Evolutionary conservation across 2,797 vertebrate species (phyloP).

Genomic region (Megaceryle alcyon): DNA sequence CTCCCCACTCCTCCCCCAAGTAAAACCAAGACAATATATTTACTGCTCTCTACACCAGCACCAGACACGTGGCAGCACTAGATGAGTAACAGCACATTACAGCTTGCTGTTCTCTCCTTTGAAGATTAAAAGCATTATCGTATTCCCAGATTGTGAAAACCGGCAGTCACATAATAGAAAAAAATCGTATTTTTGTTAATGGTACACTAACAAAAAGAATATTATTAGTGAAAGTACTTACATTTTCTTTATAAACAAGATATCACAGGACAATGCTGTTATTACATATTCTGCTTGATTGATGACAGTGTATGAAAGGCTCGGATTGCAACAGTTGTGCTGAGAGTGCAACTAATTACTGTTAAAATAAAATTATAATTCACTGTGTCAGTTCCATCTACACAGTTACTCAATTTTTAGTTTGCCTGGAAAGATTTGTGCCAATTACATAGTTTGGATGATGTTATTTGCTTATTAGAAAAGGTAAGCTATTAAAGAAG

Average conservation of each 20-base stretch:
- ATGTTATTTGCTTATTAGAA: neutral
- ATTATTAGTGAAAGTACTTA: neutral
- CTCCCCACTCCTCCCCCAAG: accelerated
- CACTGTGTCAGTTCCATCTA: neutral
- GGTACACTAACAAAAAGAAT: neutral
- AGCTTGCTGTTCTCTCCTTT: neutral
- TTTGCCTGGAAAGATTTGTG: neutral
- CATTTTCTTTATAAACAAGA: neutral
- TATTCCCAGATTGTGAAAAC: neutral
- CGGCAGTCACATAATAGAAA: neutral
- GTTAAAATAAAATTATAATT: neutral
- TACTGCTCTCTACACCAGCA: neutral
- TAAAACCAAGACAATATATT: neutral
- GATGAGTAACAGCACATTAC: neutral
- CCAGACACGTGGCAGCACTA: neutral
- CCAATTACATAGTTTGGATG: neutral
- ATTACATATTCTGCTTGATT: neutral
- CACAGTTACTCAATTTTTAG: neutral
- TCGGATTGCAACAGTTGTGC: neutral
- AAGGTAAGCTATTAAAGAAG: neutral
- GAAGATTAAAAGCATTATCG: neutral
- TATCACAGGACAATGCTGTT: neutral
- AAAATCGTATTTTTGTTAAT: neutral
- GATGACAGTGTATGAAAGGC: neutral
- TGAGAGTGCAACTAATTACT: neutral